These are phyloP conservation scores for Coelopa pilipes DNA, from an alignment of 2,888 invertebrate species.

Conservation along the genomic window DNA sequence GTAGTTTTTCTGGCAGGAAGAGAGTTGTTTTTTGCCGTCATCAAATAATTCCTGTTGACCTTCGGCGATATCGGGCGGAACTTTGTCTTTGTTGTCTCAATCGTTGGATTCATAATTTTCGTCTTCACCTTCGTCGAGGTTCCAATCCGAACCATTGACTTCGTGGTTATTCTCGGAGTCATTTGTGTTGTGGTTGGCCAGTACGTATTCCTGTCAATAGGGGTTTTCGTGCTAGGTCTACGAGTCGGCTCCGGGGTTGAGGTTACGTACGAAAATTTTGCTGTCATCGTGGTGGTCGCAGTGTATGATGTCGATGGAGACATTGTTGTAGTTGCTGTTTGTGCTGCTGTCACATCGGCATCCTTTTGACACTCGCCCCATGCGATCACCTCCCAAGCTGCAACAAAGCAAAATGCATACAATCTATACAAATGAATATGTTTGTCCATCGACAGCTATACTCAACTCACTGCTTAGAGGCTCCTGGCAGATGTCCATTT, in stretches of 20 bases:
- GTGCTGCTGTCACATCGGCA: not conserved
- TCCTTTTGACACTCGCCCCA: constrained; percentile 48
- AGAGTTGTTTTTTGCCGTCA: constrained; percentile 11
- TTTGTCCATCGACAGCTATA: not conserved
- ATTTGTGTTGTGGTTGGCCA: constrained; percentile 11
- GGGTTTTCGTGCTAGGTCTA: too few relatives aligned
- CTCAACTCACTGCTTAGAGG: constrained; percentile 50
- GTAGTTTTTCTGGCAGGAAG: not conserved
- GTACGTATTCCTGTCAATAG: not conserved
- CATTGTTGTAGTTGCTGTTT: not conserved
- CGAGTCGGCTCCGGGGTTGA: not conserved
- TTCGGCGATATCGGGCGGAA: too few relatives aligned
- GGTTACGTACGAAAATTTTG: not conserved
- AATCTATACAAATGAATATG: not conserved
- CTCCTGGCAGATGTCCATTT: constrained; percentile 54
- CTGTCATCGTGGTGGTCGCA: not conserved
- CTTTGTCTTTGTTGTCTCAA: too few relatives aligned
- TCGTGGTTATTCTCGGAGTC: too few relatives aligned
- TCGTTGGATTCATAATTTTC: too few relatives aligned
- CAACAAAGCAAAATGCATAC: not conserved
- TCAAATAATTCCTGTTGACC: too few relatives aligned
- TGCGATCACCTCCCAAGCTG: constrained; percentile 51
- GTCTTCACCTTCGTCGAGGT: too few relatives aligned
- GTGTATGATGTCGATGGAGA: not conserved
- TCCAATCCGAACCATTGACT: too few relatives aligned